phyloP scores from a whole-genome alignment of 2,888 invertebrate species.

The Drosophila barbarae region DNA sequence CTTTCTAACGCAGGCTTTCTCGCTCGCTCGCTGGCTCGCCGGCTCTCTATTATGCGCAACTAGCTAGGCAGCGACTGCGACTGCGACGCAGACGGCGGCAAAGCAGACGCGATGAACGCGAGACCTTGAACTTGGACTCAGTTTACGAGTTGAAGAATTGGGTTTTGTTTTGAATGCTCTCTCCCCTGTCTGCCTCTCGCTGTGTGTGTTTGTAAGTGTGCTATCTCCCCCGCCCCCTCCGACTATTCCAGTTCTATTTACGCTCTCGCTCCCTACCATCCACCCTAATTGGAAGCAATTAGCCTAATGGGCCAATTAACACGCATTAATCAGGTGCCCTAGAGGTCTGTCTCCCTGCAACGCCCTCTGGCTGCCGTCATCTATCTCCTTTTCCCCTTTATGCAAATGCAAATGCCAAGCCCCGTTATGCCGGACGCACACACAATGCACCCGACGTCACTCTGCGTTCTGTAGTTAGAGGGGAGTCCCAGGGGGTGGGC shows the following conservation, averaged over 20 bases:
- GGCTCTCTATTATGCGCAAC: slow-evolving; percentile 56
- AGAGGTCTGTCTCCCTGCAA: slow-evolving; percentile 3
- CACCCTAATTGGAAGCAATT: slow-evolving; percentile 37
- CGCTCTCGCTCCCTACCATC: slow-evolving; percentile 1
- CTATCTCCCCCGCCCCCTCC: not conserved
- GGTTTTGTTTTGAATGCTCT: slow-evolving; percentile 61
- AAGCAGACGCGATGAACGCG: slow-evolving; percentile 62
- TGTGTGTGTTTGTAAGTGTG: slow-evolving; percentile 2
- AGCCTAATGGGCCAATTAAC: slow-evolving; percentile 44
- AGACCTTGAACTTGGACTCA: slow-evolving; percentile 78
- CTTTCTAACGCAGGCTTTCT: slow-evolving; percentile 27
- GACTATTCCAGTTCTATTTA: slow-evolving; percentile 16
- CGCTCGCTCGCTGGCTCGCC: slow-evolving; percentile 16
- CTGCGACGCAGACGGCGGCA: slow-evolving; percentile 14
- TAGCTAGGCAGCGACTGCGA: slow-evolving; percentile 36
- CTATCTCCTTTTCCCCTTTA: not conserved
- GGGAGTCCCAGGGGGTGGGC: not conserved
- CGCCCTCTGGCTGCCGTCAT: not conserved
- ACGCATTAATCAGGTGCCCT: slow-evolving; percentile 34
- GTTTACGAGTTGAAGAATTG: slow-evolving; percentile 68
- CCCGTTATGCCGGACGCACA: slow-evolving; percentile 24
- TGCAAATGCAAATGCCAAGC: slow-evolving; percentile 29
- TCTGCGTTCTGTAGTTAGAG: slow-evolving; percentile 1
- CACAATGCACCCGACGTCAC: slow-evolving; percentile 9
- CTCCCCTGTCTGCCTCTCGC: not conserved